Evolutionary conservation across 2,797 vertebrate genomes (phyloP).

Genomic region (Spheniscus humboldti): DNA sequence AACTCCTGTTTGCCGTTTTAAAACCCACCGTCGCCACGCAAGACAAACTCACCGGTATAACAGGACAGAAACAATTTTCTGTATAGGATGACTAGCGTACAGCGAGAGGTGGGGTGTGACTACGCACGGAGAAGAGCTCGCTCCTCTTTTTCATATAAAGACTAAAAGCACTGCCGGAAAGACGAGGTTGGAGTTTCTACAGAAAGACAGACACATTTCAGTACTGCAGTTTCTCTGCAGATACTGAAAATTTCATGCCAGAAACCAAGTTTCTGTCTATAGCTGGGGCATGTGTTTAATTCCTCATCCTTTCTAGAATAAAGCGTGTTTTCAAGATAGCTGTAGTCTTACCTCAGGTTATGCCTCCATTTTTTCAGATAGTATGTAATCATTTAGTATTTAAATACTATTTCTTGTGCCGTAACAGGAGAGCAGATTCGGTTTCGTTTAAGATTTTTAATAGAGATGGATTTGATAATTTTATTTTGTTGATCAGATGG

Average conservation of each 20-base stretch:
- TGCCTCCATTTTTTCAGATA: background rate
- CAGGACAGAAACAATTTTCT: background rate
- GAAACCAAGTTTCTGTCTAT: background rate
- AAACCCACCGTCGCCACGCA: background rate
- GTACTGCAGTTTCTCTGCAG: background rate
- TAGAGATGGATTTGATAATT: background rate
- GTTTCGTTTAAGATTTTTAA: background rate
- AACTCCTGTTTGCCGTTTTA: fast-evolving
- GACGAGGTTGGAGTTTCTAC: background rate
- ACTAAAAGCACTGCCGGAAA: background rate
- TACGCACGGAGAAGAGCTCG: no score
- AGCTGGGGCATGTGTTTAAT: background rate
- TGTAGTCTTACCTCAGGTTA: background rate
- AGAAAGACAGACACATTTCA: background rate
- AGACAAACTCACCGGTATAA: background rate
- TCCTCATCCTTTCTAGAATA: background rate
- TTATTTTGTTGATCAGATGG: background rate
- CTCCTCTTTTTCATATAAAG: background rate
- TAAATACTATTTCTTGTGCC: background rate
- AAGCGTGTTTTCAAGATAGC: background rate
- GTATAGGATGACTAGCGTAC: fast-evolving
- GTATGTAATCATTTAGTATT: background rate
- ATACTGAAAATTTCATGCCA: background rate
- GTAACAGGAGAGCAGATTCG: background rate
- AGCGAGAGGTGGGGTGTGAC: background rate